Evolutionary conservation across 2,113 vertebrate genomes (phyloP).

Genomic region (Ariopsis seemanni): DNA sequence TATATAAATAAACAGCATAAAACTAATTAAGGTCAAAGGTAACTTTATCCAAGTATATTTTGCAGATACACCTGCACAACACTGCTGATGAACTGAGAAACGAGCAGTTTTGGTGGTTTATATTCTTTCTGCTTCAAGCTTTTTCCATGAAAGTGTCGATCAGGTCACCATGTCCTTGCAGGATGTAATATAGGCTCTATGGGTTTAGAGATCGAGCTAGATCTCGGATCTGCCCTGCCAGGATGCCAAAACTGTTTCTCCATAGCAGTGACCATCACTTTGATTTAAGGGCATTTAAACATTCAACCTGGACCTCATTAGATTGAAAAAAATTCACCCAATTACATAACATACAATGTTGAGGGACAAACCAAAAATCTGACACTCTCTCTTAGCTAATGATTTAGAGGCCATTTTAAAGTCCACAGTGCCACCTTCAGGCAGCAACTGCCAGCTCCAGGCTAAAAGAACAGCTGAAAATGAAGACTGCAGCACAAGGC

Average conservation of each 20-base stretch:
- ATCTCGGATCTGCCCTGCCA: background rate
- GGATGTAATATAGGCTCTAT: background rate
- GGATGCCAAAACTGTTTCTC: background rate
- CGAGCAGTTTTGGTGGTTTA: too few species aligned
- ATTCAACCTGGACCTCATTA: background rate
- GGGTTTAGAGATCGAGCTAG: background rate
- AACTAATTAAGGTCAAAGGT: background rate
- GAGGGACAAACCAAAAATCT: background rate
- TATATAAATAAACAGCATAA: background rate
- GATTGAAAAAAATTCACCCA: background rate
- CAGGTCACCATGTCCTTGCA: background rate
- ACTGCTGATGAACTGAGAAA: background rate
- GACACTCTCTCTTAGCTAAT: background rate
- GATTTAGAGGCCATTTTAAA: background rate
- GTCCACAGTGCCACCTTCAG: conserved; percentile 21
- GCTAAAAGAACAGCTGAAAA: background rate
- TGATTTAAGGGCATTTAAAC: background rate
- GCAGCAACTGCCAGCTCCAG: background rate
- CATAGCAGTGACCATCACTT: background rate
- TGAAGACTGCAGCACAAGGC: background rate
- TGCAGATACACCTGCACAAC: background rate
- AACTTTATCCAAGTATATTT: background rate
- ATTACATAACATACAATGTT: background rate
- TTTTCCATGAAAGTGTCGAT: too few species aligned
- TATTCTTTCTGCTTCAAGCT: background rate